Evolutionary conservation across 2,888 invertebrate genomes (phyloP), one percentile per base, ranked within the genome.

Genomic region (Odontocolon sp.): DNA sequence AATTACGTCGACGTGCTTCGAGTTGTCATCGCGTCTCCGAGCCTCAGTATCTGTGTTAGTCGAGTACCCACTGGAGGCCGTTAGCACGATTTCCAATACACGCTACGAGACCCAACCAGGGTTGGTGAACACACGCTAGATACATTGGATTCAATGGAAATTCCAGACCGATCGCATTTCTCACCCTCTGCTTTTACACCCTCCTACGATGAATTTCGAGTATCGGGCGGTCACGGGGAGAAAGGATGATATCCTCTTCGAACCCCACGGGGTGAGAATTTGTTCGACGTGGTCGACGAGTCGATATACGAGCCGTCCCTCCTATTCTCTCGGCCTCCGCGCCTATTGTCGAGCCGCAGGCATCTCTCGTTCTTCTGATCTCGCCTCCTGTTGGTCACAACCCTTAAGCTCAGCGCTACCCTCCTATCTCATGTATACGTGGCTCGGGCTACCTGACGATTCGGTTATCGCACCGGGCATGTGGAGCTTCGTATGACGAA

Each of bases 391-490:
- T 11, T n/a, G 21, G 18, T 5, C 3, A n/a, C 36, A 33, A 9
- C 38, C 9, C n/a, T 21, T 36, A 1, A 47, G 26, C n/a, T 23
- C 18, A 23, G 23, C 5, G 21, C 26, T 0, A 9, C n/a, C n/a
- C n/a, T n/a, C 23, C 0, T 23, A 23, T 9, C n/a, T 47, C 70
- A 45, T 50, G 50, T 54, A 63, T 77, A 80, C 79, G 81, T 80
- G 78, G 64, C 23, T 33, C 56, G 79, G n/a, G 33, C 73, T 68
- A 47, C 69, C 73, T 71, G 80, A 81, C 75, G 57, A 61, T 70
- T 28, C 63, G 31, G 78, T 82, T 83, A 81, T 80, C 75, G 79
- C 73, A 66, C 18, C n/a, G 0, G 9, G 47, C 47, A 47, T n/a
- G n/a, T n/a, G n/a, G n/a, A n/a, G n/a, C n/a, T n/a, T n/a, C n/a